Conservation (phyloP, 2,113 vertebrate species). For the Silurus glanis region DNA sequence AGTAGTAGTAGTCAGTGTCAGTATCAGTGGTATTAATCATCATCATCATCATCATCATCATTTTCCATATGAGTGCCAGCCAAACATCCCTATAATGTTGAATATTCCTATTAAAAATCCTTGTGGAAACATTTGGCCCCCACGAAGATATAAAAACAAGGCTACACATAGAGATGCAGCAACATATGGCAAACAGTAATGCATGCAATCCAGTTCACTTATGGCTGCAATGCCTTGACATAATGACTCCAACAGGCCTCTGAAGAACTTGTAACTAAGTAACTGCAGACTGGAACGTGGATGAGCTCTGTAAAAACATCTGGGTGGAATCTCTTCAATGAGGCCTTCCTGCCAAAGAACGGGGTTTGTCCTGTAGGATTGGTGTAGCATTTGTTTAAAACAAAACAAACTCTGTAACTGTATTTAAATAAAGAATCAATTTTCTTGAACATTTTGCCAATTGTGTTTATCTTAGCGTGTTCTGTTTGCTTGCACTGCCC, state of each 20-base stretch:
- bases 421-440: neutral
- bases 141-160: neutral
- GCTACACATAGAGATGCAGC: neutral
- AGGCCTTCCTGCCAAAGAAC: neutral
- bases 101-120: neutral
- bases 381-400: neutral
- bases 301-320: constrained; percentile 37
- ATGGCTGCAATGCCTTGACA: neutral
- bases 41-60: neutral
- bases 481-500: constrained; percentile 19
- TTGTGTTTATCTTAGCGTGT: neutral
- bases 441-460: neutral
- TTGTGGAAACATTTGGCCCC: neutral
- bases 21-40: no score
- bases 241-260: constrained; percentile 22
- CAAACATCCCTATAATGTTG: neutral
- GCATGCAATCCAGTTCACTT: neutral
- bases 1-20: no score
- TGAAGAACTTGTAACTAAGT: constrained; percentile 11
- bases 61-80: neutral
- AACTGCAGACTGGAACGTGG: constrained; percentile 28
- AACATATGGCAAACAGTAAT: neutral
- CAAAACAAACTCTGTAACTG: neutral
- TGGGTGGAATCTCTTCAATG: constrained; percentile 5
- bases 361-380: neutral